A percentile compares a stretch with the other conserved stretches of the same genome.
Evolutionary conservation across 2,113 vertebrate species (phyloP).

Genomic region (Chaetorhynchus papuensis): DNA sequence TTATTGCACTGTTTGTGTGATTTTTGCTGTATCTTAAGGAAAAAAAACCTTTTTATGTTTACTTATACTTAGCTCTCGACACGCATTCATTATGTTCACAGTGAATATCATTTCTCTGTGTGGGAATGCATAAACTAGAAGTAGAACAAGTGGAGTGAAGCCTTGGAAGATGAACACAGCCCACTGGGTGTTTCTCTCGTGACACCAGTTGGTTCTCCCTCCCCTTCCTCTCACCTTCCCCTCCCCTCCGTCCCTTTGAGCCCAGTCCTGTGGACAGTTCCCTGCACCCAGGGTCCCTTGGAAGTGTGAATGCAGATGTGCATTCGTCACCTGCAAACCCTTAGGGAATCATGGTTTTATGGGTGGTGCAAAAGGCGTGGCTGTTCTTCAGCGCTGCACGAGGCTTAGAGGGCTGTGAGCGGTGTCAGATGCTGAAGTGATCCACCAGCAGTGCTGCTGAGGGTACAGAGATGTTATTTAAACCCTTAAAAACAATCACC

Average conservation of each 20-base stretch:
- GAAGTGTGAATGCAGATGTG: accelerated
- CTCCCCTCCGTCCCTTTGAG: background rate
- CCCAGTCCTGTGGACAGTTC: background rate
- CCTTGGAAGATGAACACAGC: background rate
- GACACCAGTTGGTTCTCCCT: background rate
- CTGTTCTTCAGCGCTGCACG: background rate
- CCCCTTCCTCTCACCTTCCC: background rate
- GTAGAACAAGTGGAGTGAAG: background rate
- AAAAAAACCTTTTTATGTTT: background rate
- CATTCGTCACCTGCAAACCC: background rate
- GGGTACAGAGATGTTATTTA: background rate
- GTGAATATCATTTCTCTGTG: background rate
- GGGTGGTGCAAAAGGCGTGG: background rate
- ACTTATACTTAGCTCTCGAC: constrained; percentile 1
- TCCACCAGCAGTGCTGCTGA: background rate
- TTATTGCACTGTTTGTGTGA: background rate
- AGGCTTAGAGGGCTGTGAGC: background rate
- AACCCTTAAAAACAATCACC: background rate
- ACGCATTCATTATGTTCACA: constrained; percentile 1
- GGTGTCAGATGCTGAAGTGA: background rate
- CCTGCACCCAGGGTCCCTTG: background rate
- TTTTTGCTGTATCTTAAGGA: background rate
- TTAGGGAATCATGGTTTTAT: background rate
- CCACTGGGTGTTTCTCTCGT: background rate
- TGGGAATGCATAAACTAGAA: constrained; percentile 3